These are phyloP conservation scores for Drosophila ficusphila DNA, from an alignment of 1,140 invertebrate species.

Conservation along the genomic window DNA sequence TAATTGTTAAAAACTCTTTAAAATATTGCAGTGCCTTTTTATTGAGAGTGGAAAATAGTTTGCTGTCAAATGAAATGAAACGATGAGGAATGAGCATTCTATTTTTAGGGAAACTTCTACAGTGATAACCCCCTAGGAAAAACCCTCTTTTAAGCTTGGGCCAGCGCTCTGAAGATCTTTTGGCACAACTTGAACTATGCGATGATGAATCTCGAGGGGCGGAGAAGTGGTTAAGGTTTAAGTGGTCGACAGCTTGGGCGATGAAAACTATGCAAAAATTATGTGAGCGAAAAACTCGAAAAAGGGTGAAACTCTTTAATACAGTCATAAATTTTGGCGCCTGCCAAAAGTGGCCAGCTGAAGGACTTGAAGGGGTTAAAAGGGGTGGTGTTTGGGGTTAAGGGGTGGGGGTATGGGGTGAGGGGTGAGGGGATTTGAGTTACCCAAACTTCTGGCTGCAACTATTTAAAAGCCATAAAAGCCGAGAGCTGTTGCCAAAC, in stretches of 20 bases:
- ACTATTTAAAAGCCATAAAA: conserved; percentile 83
- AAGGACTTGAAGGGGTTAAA: neutral
- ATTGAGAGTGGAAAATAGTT: too few relatives aligned
- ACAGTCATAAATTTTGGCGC: conserved; percentile 73
- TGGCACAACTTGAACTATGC: neutral
- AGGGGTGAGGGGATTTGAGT: neutral
- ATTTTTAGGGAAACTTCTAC: too few relatives aligned
- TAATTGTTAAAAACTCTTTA: too few relatives aligned
- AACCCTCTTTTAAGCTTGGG: neutral
- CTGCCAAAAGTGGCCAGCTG: conserved; percentile 56
- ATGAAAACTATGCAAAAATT: conserved; percentile 73
- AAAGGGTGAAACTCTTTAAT: conserved; percentile 64
- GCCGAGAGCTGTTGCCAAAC: conserved; percentile 79
- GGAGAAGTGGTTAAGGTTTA: neutral
- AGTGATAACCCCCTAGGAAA: too few relatives aligned
- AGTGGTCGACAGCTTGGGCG: conserved; percentile 54
- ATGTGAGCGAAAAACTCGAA: conserved; percentile 56
- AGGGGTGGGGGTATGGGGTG: too few relatives aligned
- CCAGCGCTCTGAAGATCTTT: neutral
- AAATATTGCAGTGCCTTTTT: too few relatives aligned
- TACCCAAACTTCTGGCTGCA: conserved; percentile 44
- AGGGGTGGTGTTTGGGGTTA: too few relatives aligned
- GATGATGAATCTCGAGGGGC: neutral
- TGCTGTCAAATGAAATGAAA: too few relatives aligned
- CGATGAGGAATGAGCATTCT: too few relatives aligned